A percentile compares a stretch with the other conserved stretches of the same genome.
Conservation (phyloP, 2,113 vertebrate genomes). For the Perognathus longimembris region DNA sequence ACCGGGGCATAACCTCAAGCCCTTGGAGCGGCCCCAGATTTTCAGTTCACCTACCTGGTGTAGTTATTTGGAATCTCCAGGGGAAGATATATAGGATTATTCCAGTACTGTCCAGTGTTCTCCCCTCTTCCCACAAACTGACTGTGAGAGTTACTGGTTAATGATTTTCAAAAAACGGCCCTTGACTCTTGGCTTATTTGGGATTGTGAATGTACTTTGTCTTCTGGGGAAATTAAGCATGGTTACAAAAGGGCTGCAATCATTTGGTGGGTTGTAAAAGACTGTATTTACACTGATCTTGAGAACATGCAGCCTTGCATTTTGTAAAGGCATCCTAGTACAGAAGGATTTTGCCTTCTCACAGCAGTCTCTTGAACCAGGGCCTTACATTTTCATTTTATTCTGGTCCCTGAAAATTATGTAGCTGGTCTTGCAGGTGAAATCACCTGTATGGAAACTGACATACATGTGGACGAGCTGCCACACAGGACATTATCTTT, state of each 20-base stretch:
- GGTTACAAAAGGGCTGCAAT: not conserved
- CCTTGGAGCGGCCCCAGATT: fast-evolving
- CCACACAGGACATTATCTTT: too few relatives aligned
- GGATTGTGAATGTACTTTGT: not conserved
- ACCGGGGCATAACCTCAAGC: not conserved
- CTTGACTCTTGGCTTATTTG: not conserved
- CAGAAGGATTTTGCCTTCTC: not conserved
- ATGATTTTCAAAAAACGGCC: not conserved
- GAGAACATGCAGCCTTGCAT: not conserved
- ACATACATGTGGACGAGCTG: too few relatives aligned
- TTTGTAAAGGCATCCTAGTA: not conserved
- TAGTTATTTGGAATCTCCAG: not conserved
- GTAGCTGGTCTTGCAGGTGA: not conserved
- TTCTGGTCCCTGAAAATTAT: not conserved
- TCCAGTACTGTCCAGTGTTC: not conserved
- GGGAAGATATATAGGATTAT: not conserved
- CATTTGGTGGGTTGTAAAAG: too few relatives aligned
- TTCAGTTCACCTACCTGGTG: not conserved
- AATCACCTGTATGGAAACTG: not conserved
- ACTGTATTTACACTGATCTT: too few relatives aligned
- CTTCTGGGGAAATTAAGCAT: constrained; percentile 21
- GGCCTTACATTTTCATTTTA: not conserved
- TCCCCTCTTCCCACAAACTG: not conserved
- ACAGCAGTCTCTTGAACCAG: not conserved
- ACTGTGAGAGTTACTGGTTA: not conserved